Evolutionary conservation across 2,113 vertebrate genomes (phyloP).

Genomic region (Alethe castanea): DNA sequence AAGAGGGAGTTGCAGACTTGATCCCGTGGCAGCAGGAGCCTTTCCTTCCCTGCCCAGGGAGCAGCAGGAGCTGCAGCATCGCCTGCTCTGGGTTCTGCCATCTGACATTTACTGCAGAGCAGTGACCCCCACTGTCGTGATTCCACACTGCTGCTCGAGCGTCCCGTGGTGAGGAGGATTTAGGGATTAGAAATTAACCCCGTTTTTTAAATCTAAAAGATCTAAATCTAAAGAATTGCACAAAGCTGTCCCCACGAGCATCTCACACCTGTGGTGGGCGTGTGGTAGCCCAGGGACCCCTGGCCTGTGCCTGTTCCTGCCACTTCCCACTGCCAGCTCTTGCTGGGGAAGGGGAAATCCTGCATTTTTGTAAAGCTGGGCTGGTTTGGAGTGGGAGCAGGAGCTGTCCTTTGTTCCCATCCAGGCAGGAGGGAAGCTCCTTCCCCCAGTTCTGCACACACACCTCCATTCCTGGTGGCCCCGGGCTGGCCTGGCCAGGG

Average conservation of each 20-base stretch:
- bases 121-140: not conserved
- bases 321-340: not conserved
- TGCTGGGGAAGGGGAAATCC: not conserved
- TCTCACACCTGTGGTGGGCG: rapidly evolving
- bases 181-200: not conserved
- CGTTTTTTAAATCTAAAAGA: rapidly evolving
- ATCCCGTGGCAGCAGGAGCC: rapidly evolving
- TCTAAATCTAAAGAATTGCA: not conserved
- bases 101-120: not conserved
- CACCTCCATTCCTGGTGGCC: not conserved
- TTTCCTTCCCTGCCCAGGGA: not conserved
- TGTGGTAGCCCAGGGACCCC: not conserved
- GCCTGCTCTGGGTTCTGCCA: not conserved
- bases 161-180: not conserved
- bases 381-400: not conserved
- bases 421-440: rapidly evolving
- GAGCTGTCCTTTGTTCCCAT: not conserved
- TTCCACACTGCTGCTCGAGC: not conserved
- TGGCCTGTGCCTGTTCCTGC: rapidly evolving
- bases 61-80: not conserved
- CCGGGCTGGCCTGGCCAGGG: rapidly evolving
- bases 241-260: not conserved
- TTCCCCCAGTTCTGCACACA: rapidly evolving
- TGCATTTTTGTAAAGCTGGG: not conserved
- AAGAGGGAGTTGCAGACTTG: not conserved